Conservation (phyloP, 2,888 invertebrate genomes). For the Rhagophthalmus giganteus region DNA sequence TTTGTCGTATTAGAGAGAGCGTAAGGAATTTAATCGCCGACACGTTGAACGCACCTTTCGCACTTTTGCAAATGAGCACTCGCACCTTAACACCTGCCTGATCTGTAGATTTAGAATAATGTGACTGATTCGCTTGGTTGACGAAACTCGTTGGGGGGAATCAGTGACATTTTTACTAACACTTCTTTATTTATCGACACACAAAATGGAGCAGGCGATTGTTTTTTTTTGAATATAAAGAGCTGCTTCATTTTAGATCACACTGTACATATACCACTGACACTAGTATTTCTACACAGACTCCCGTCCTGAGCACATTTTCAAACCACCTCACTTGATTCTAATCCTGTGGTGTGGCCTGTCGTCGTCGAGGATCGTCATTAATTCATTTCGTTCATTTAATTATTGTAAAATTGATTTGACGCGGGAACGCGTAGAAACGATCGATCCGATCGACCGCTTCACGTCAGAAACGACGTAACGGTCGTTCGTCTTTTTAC, state of each 20-base stretch:
- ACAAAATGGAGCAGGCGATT: neutral
- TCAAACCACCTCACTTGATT: conserved; percentile 57
- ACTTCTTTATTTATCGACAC: neutral
- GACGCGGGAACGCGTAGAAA: conserved; percentile 2
- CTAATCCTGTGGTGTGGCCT: conserved; percentile 47
- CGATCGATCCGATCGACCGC: no score
- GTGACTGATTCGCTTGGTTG: neutral
- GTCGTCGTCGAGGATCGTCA: conserved; percentile 40
- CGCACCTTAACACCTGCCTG: conserved; percentile 26
- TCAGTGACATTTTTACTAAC: neutral
- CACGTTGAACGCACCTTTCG: conserved; percentile 22
- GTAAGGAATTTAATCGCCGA: conserved; percentile 11
- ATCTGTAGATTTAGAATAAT: conserved; percentile 18
- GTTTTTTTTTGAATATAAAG: no score
- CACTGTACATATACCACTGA: conserved; percentile 53
- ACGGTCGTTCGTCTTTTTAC: no score
- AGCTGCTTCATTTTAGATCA: conserved; percentile 34
- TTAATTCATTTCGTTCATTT: conserved; percentile 23
- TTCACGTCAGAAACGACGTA: no score
- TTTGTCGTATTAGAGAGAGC: conserved; percentile 6
- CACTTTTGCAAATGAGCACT: conserved; percentile 27
- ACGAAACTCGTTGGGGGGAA: no score
- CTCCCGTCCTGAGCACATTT: conserved; percentile 57
- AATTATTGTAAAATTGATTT: conserved; percentile 26
- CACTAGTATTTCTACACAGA: conserved; percentile 55